Conservation (phyloP, 1,140 invertebrate genomes). For the Spodoptera frugiperda region DNA sequence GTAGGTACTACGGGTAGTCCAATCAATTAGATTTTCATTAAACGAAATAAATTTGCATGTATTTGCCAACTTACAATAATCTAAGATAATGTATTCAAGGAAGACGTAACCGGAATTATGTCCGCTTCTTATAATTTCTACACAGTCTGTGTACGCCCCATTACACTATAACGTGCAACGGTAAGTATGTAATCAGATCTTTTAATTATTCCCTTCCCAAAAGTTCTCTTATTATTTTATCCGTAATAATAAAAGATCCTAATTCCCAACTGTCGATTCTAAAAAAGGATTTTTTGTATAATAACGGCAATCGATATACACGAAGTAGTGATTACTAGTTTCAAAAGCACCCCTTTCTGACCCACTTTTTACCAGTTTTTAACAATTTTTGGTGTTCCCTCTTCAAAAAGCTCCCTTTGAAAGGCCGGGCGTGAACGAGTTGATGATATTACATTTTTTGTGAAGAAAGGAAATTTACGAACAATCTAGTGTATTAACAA, state of each 20-base stretch:
- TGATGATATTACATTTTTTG: constrained; percentile 86
- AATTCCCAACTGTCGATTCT: constrained; percentile 69
- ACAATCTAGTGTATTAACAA: constrained; percentile 85
- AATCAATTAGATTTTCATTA: too few relatives aligned
- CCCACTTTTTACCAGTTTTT: constrained; percentile 85
- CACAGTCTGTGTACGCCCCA: neutral
- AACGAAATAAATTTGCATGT: too few relatives aligned
- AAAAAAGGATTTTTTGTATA: constrained; percentile 75
- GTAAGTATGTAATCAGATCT: constrained; percentile 45
- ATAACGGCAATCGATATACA: constrained; percentile 84
- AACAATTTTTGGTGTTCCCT: constrained; percentile 82
- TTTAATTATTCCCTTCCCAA: constrained; percentile 55
- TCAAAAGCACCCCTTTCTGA: constrained; percentile 85
- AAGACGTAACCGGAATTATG: too few relatives aligned
- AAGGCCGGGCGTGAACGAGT: constrained; percentile 85
- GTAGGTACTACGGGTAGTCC: too few relatives aligned
- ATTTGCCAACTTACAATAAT: too few relatives aligned
- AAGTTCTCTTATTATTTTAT: constrained; percentile 60
- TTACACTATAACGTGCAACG: neutral
- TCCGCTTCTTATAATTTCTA: neutral
- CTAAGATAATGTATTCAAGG: too few relatives aligned
- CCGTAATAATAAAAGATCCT: constrained; percentile 60
- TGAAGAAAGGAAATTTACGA: constrained; percentile 82
- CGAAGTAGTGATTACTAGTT: constrained; percentile 84
- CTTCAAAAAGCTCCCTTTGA: constrained; percentile 83